A percentile compares a stretch with the other conserved stretches of the same genome.
Conservation (phyloP, 2,888 invertebrate species). For the Cinara cedri region DNA sequence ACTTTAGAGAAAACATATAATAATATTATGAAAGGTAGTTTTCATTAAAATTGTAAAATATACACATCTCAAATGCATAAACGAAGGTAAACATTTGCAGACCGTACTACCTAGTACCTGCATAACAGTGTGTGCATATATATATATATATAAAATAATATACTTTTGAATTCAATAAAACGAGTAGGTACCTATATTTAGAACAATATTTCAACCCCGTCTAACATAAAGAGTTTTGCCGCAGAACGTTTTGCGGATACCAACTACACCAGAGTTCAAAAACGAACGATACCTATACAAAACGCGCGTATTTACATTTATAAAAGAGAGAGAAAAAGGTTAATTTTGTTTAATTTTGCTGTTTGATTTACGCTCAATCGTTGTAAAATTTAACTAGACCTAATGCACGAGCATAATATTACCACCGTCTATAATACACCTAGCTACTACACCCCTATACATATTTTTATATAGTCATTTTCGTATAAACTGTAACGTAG, state of each 20-base stretch:
- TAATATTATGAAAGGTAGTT: neutral
- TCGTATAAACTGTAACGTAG: too few relatives aligned
- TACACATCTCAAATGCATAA: conserved; percentile 29
- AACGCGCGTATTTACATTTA: neutral
- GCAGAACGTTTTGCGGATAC: too few relatives aligned
- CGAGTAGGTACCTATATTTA: too few relatives aligned
- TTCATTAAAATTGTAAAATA: conserved; percentile 34
- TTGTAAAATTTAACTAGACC: too few relatives aligned
- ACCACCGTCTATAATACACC: too few relatives aligned
- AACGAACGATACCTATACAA: neutral
- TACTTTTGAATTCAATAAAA: conserved; percentile 28
- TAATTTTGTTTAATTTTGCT: neutral
- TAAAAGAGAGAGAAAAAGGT: neutral
- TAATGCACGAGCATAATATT: too few relatives aligned
- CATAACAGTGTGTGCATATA: too few relatives aligned
- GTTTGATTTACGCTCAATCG: too few relatives aligned
- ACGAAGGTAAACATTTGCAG: conserved; percentile 31
- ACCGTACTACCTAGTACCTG: too few relatives aligned
- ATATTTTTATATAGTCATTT: too few relatives aligned
- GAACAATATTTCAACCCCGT: conserved; percentile 14
- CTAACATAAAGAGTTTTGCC: conserved; percentile 18
- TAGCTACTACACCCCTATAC: too few relatives aligned
- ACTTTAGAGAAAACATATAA: conserved; percentile 20
- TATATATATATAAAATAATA: conserved; percentile 21
- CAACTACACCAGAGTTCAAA: conserved; percentile 5